A percentile compares a stretch with the other conserved stretches of the same genome.
phyloP scores from a whole-genome alignment of 2,113 vertebrate species.

The Chaetorhynchus papuensis region DNA sequence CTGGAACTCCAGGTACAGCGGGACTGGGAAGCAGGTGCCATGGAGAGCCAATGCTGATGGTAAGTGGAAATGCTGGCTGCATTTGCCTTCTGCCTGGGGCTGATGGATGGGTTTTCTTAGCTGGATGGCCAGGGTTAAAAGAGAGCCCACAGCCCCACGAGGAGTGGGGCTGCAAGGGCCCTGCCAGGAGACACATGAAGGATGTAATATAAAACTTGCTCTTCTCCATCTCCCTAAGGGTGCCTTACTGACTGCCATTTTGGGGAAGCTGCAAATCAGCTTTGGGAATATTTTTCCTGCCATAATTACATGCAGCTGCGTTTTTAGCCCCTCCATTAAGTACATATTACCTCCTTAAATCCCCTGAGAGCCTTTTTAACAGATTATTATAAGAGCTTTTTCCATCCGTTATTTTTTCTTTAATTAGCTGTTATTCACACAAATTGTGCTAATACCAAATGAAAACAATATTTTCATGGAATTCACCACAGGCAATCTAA shows the following conservation, averaged over 20 bases:
- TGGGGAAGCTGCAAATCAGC: background rate
- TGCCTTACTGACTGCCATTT: background rate
- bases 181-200: background rate
- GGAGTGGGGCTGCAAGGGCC: background rate
- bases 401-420: background rate
- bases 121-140: background rate
- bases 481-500: background rate
- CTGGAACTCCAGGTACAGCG: accelerated
- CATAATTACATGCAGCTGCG: background rate
- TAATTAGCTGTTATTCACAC: background rate
- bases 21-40: background rate
- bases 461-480: background rate
- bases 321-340: background rate
- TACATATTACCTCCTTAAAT: background rate
- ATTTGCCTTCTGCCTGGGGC: accelerated
- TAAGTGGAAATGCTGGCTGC: background rate
- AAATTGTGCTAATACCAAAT: background rate
- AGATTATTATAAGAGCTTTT: background rate
- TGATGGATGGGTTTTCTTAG: background rate
- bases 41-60: accelerated
- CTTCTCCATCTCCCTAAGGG: background rate
- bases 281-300: background rate
- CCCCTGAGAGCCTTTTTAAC: background rate
- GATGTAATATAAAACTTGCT: background rate
- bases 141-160: background rate